Base-by-base conservation (phyloP, 1,140 invertebrate species). In the Dufourea novaeangliae region DNA sequence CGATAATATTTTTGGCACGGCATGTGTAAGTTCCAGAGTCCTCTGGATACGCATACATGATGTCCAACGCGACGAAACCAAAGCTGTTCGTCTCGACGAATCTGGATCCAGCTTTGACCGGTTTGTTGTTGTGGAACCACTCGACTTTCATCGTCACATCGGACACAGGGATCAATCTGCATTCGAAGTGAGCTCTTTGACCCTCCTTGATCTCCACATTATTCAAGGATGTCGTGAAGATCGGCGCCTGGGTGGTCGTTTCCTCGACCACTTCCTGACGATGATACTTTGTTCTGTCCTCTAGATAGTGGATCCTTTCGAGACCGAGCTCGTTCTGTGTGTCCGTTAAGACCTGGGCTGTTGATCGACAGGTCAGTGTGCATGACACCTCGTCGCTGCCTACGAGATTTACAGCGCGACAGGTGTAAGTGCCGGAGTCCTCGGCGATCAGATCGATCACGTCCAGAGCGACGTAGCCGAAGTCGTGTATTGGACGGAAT, bases 81-180 rank as follows among this genome's bases (percentile, higher is more conserved):
- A 99, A 99, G 91, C 97, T 98, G 87, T 98, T 98, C 12, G 97
- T 98, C 93, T 98, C 97, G 11, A 96, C 96, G 88, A 98, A 98
- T 83, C 97, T 94, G 0, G 97, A 97, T 12, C 97, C 97, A 72
- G 96, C 97, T 91, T 98, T 98, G 0, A 98, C 93, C 1, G 97
- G 96, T 79, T 95, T 93, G 87, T 97, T 98, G 89, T 99, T 98
- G 80, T 98, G 97, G 93, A 97, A 99, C 99, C 99, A 99, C 93
- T 99, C 97, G 0, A 99, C 98, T 91, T 97, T 97, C 96, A 99
- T 97, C 0, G 97, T 97, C 0, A 97, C 95, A 93, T 99, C 98
- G 50, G 98, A 98, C 27, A 99, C 97, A 11, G 99, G 99, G 85
- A 99, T 98, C 14, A 99, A 92, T 44, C 98, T 95, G 87, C 97